Base-by-base conservation (phyloP, 1,140 invertebrate genomes). In the Saccostrea cuccullata region DNA sequence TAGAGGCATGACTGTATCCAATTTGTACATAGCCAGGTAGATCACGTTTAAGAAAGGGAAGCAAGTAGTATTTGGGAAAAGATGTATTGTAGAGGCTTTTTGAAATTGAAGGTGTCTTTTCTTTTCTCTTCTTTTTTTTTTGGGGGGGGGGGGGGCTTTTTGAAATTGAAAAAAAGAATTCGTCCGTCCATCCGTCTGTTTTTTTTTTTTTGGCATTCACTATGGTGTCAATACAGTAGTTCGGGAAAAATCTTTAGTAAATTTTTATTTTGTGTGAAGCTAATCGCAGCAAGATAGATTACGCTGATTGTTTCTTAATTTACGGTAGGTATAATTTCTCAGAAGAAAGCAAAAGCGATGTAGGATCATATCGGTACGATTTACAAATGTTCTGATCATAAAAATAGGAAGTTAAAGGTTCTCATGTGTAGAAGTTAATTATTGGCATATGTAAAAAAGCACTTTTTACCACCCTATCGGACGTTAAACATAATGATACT, bases 361-460 rank as follows among this genome's bases (percentile, higher is more conserved):
- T 13, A 23, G 67, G 67, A 73, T 77, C 70, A 77, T 30, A 77
- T 77, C 70, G 26, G 70, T 77, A 77, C 70, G 12, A 12, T 30
- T 77, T 77, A 77, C 70, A 77, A 77, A 77, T 77, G 70, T 77
- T 77, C 70, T 77, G 70, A 77, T 30, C 70, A 77, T 77, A 77
- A 77, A 77, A 77, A 36, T 77, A 11, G 70, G 26, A 77, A 77
- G 70, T 77, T 77, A 77, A 77, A 77, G 70, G 70, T 26, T 77
- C 70, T 77, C 70, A 77, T 77, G 70, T 77, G 70, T 30, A 77
- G 70, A 77, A 77, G 70, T 30, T 77, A 77, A 77, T 77, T 77
- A 30, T 36, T 30, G 70, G 30, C 70, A 77, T 77, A 77, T 77
- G 70, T 77, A 77, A 77, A 77, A 77, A 30, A 36, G 70, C 70